Percentiles rank a stretch among this genome's conserved stretches.
phyloP scores from a whole-genome alignment of 1,140 invertebrate species.

The Lysiphlebus fabarum region DNA sequence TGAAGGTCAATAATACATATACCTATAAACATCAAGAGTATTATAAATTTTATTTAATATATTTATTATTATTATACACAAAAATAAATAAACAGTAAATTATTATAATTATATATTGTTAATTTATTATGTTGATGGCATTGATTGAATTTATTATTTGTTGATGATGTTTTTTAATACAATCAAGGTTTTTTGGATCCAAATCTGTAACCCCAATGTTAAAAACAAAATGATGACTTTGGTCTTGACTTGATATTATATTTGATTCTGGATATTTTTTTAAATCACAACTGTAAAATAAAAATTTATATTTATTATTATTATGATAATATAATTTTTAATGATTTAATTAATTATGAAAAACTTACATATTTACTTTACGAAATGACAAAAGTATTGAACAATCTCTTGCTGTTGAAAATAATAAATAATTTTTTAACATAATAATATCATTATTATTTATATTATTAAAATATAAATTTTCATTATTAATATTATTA shows the following conservation, averaged over 20 bases:
- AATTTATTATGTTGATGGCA: background rate
- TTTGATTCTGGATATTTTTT: slow-evolving; percentile 21
- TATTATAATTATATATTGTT: slow-evolving; percentile 10
- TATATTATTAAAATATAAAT: slow-evolving; percentile 32
- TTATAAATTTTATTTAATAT: too few relatives aligned
- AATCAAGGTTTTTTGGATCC: slow-evolving; percentile 57
- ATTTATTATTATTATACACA: too few relatives aligned
- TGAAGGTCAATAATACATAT: too few relatives aligned
- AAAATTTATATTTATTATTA: slow-evolving; percentile 24
- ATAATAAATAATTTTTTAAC: slow-evolving; percentile 56
- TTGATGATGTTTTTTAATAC: slow-evolving; percentile 55
- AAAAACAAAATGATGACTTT: slow-evolving; percentile 43
- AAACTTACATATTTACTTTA: slow-evolving; percentile 42
- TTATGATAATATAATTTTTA: slow-evolving; percentile 8
- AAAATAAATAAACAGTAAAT: too few relatives aligned
- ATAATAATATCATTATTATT: slow-evolving; percentile 28
- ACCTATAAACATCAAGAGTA: too few relatives aligned
- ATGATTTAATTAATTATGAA: background rate
- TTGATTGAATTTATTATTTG: slow-evolving; percentile 33
- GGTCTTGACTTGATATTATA: slow-evolving; percentile 42
- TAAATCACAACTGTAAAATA: slow-evolving; percentile 34
- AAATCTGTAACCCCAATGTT: slow-evolving; percentile 55
- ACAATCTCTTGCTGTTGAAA: slow-evolving; percentile 58
- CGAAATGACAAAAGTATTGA: slow-evolving; percentile 59
- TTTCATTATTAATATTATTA: slow-evolving; percentile 36